Evolutionary conservation across 92 coral and sea anemone species (phyloP), one percentile per base, ranked within the genome.

Genomic region (Phenganax marumi): DNA sequence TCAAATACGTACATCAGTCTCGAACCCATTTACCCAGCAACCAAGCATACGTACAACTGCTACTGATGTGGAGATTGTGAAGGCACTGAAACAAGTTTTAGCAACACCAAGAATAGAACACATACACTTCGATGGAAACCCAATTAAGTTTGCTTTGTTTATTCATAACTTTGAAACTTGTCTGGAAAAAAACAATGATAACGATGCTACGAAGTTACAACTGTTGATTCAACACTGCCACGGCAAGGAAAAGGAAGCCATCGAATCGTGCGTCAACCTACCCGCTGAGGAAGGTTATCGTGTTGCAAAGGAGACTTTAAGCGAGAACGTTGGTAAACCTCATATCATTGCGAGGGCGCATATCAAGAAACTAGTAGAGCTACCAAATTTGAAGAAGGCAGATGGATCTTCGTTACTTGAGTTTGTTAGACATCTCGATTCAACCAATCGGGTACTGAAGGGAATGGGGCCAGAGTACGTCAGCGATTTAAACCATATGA

Each of bases 191-290:
- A 70, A 79, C 83, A 87, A 48, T 72, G 73, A 47, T 21, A 84
- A 84, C 8, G 85, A 78, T 10, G 79, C 70, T 16, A 33, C n/a
- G n/a, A n/a, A n/a, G n/a, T n/a, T n/a, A n/a, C 90, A 84, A 52
- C 68, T 84, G 1, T 75, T 89, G 16, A 90, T 90, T 6, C 89
- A 84, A 62, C 90, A 88, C 73, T 91, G 90, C 81, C 57, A 54
- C 2, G 88, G 90, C 23, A 91, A 84, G 76, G 89, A 87, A 0
- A 80, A 76, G 6, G 96, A 89, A 11, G 88, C 92, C 0, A 79
- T 89, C n/a, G 89, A 91, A 52, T 89, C 86, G 13, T 86, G 92
- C 17, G 84, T 70, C 12, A 89, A 89, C 50, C 55, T 88, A 53
- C 84, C 93, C 26, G 58, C 13, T 6, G 81, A 49, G 51, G 89